Evolutionary conservation across 2,113 vertebrate genomes (phyloP).

Genomic region (Callospermophilus lateralis): DNA sequence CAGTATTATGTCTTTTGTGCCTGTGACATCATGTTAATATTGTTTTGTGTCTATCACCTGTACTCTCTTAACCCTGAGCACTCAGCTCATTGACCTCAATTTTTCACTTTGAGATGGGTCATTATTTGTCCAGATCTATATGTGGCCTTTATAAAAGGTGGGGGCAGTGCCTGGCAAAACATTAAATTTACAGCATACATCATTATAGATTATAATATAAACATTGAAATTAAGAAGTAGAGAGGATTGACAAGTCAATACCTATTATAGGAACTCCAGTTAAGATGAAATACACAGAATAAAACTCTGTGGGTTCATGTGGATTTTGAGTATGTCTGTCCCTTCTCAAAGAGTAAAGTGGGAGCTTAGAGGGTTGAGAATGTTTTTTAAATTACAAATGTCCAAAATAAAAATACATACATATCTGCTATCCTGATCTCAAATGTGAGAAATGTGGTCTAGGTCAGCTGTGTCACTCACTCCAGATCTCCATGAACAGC

Average conservation of each 20-base stretch:
- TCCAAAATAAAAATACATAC: neutral
- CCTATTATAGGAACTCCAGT: neutral
- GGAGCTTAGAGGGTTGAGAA: neutral
- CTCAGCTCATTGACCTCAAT: neutral
- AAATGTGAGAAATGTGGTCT: neutral
- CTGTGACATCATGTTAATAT: neutral
- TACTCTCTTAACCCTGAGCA: neutral
- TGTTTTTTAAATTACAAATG: neutral
- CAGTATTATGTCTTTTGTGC: neutral
- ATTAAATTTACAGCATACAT: no score
- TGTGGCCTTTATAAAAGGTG: neutral
- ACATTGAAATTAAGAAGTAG: neutral
- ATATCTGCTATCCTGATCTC: neutral
- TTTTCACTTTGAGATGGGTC: neutral
- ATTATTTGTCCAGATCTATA: neutral
- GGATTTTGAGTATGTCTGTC: neutral
- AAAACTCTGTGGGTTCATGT: neutral
- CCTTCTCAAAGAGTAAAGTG: neutral
- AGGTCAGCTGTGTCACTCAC: neutral
- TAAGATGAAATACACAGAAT: neutral
- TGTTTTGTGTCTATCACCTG: neutral
- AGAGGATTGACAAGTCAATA: neutral
- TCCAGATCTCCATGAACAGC: neutral
- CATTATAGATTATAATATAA: neutral
- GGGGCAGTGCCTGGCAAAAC: neutral